phyloP scores from a whole-genome alignment of 2,113 vertebrate species.

The Aspidoscelis tigris region DNA sequence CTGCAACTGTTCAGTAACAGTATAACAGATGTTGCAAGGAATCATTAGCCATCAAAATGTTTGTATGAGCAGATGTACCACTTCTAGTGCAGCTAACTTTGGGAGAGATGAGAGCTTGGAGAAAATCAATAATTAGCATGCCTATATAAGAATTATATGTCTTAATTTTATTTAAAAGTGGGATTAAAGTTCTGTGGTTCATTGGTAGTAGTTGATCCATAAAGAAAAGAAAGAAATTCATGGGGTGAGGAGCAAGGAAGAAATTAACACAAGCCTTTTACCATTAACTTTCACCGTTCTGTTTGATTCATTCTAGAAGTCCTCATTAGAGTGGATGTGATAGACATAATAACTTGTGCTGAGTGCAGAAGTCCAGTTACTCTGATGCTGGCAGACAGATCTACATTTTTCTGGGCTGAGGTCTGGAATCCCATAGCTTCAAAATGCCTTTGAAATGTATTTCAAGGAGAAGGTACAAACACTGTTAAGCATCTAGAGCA shows the following conservation, averaged over 20 bases:
- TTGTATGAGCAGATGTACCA: conserved; percentile 76
- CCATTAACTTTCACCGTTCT: conserved; percentile 36
- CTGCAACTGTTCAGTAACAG: conserved; percentile 74
- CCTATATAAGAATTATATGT: conserved; percentile 62
- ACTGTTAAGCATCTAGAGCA: no score
- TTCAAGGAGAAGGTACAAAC: no score
- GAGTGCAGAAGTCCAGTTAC: not conserved
- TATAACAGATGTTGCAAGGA: conserved; percentile 79
- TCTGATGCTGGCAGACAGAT: no score
- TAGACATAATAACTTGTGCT: not conserved
- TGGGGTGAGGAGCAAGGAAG: conserved; percentile 17
- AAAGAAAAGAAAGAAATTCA: conserved; percentile 37
- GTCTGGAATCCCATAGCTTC: no score
- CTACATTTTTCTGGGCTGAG: no score
- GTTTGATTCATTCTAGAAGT: conserved; percentile 17
- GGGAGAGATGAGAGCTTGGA: conserved; percentile 53
- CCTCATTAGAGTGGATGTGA: conserved; percentile 4
- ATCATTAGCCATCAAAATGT: conserved; percentile 78
- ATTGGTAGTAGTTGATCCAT: conserved; percentile 44
- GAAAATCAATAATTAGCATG: conserved; percentile 69
- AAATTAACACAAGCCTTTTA: conserved; percentile 47
- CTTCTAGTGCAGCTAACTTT: conserved; percentile 71
- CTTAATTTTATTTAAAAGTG: conserved; percentile 64
- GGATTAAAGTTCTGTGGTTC: conserved; percentile 61
- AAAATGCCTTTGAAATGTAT: no score